A percentile compares a stretch with the other conserved stretches of the same genome.
These are phyloP conservation scores for Acanthisitta chloris DNA, from an alignment of 2,113 vertebrate species.

Conservation along the genomic window DNA sequence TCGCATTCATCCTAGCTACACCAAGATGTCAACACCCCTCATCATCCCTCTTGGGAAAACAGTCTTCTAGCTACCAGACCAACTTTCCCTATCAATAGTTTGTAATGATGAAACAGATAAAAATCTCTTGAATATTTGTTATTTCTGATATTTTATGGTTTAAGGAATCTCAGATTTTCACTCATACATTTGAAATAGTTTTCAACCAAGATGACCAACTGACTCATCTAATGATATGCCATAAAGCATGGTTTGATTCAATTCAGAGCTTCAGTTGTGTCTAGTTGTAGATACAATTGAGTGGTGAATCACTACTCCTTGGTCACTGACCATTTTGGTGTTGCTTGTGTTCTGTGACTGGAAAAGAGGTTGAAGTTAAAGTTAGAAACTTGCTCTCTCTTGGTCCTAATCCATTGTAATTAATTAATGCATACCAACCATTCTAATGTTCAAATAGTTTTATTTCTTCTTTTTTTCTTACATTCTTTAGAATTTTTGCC, in stretches of 20 bases:
- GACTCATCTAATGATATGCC: neutral
- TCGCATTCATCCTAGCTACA: rapidly evolving
- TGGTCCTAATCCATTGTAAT: neutral
- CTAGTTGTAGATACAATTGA: rapidly evolving
- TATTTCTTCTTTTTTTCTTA: neutral
- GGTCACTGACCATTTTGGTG: neutral
- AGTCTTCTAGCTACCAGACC: neutral
- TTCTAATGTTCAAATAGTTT: neutral
- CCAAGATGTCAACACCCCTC: neutral
- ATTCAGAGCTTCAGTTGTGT: neutral
- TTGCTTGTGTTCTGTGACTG: neutral
- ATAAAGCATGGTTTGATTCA: neutral
- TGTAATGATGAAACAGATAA: neutral
- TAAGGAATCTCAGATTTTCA: neutral
- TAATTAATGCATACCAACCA: neutral
- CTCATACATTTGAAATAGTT: neutral
- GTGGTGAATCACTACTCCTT: neutral
- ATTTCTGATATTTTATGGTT: neutral
- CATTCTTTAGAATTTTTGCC: neutral
- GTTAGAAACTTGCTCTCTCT: neutral
- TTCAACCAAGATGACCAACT: neutral
- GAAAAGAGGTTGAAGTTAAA: neutral
- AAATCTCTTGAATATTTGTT: neutral
- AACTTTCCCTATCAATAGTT: neutral
- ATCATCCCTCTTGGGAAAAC: neutral